These are phyloP conservation scores for Didymodactylos carnosus DNA, from an alignment of 2,888 invertebrate genomes.

Conservation along the genomic window DNA sequence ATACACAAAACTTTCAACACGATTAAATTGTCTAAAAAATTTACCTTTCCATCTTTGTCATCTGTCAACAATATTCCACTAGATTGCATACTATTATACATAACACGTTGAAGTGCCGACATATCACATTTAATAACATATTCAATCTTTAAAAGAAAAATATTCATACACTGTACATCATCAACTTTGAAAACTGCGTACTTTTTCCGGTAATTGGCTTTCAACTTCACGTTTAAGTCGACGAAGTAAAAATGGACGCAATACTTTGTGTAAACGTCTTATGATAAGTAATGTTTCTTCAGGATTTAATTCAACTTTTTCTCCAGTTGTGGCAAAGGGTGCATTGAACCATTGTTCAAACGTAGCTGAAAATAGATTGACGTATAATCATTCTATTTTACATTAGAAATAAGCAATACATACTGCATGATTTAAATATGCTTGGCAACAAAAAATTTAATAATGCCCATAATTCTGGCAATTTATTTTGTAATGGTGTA, in stretches of 20 bases:
- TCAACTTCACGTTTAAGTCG: constrained; percentile 97
- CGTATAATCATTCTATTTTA: no score
- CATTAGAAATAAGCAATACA: no score
- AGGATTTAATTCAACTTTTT: constrained; percentile 83
- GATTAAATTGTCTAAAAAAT: neutral
- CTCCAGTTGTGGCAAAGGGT: constrained; percentile 95
- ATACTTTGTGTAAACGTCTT: constrained; percentile 90
- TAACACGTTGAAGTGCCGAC: constrained; percentile 78
- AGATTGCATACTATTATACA: constrained; percentile 90
- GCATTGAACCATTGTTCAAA: constrained; percentile 99
- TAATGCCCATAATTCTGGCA: constrained; percentile 92
- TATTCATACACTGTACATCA: neutral
- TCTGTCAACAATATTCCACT: constrained; percentile 84
- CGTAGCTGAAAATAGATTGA: no score
- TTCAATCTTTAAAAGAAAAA: constrained; percentile 39
- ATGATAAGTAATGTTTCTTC: constrained; percentile 99
- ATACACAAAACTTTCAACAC: no score
- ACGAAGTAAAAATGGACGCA: constrained; percentile 84
- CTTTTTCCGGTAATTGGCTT: constrained; percentile 88
- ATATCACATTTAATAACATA: constrained; percentile 98
- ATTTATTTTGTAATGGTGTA: constrained; percentile 88
- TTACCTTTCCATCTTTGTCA: constrained; percentile 42
- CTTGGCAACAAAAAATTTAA: constrained; percentile 91
- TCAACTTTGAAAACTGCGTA: constrained; percentile 13
- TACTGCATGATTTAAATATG: constrained; percentile 93